Percentiles rank a stretch among this genome's conserved stretches.
These are phyloP conservation scores for Myoxocephalus aenaeus DNA, from an alignment of 2,797 vertebrate species.

Conservation along the genomic window DNA sequence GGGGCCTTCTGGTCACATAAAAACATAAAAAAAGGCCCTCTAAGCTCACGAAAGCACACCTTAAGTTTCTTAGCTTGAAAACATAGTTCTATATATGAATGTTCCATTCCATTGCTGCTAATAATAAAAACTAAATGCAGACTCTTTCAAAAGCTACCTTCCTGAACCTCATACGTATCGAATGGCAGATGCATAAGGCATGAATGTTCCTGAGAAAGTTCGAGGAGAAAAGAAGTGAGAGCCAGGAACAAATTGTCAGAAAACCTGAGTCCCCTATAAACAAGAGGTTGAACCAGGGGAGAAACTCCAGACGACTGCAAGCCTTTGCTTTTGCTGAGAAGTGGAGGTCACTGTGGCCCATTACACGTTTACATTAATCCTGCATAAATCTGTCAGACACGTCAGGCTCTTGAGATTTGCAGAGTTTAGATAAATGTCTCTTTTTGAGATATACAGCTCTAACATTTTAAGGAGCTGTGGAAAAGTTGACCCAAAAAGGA, in stretches of 20 bases:
- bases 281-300: conserved; percentile 21
- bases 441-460: conserved; percentile 26
- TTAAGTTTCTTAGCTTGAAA: neutral
- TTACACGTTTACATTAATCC: conserved; percentile 38
- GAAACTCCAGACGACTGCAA: conserved; percentile 29
- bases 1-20: no score
- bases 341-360: conserved; percentile 8
- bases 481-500: conserved; percentile 45
- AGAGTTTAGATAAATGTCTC: conserved; percentile 40
- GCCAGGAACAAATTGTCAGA: conserved; percentile 9
- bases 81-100: neutral
- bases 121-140: neutral
- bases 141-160: neutral
- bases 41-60: neutral
- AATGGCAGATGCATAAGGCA: neutral
- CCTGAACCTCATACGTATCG: neutral
- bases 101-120: neutral
- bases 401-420: conserved; percentile 26
- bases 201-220: neutral
- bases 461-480: conserved; percentile 44
- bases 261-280: conserved; percentile 23
- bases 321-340: conserved; percentile 34
- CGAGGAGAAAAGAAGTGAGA: neutral
- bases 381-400: conserved; percentile 27
- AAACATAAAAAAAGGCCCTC: neutral